Evolutionary conservation across 2,797 vertebrate genomes (phyloP), one percentile per base, ranked within the genome.

Genomic region (Danio kyathit): DNA sequence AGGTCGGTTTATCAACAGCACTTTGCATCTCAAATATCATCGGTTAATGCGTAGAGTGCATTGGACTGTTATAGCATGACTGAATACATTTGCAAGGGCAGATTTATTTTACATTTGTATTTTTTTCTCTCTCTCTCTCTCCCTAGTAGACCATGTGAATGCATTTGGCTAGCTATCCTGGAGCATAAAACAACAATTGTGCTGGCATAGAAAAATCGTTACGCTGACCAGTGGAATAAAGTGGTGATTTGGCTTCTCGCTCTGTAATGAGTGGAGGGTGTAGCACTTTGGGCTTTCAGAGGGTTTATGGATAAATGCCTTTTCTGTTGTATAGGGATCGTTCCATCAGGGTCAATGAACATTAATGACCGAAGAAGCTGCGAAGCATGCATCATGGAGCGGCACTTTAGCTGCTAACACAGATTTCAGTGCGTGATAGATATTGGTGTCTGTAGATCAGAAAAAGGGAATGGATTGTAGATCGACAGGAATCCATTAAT

Each of bases 231-330:
- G 56, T 44, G 66, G 66, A 54, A 72, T 82, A 80, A 84, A 87
- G 83, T 79, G 74, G 80, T 74, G 56, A 72, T 76, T 83, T 72
- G 65, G 79, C 66, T 84, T 82, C 67, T 59, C 51, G n/a, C 46
- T 85, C 85, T 73, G 80, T 89, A 75, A 86, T 88, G 85, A 87
- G 82, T 52, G 72, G 84, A 88, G 64, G 79, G 51, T 40, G 67
- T 61, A 70, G 60, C 44, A 48, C 65, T 75, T 38, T 44, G 2
- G 11, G 56, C 71, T 74, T 59, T 57, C 56, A 54, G 86, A 85
- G 66, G 74, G 79, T 77, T 86, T 73, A 81, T 75, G 79, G 83
- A 89, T 81, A 85, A 88, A 89, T 64, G 56, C 0, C 38, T 82
- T 72, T 76, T 84, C 74, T 79, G 70, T 82, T 74, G 57, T 60